Evolutionary conservation across 1,140 invertebrate species (phyloP).

Genomic region (Drosophila auraria): DNA sequence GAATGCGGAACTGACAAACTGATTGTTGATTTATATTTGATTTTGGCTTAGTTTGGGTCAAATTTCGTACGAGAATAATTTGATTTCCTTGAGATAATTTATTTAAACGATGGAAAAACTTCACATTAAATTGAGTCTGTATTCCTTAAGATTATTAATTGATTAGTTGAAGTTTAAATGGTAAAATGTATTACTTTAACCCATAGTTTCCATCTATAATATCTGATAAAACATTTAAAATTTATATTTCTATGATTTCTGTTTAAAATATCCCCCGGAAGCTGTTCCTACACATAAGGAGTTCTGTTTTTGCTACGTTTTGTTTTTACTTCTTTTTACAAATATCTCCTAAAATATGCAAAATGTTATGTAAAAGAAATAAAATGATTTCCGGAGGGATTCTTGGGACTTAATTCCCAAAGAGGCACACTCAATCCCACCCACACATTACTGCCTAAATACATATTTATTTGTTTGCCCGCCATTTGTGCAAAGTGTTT

Average conservation of each 20-base stretch:
- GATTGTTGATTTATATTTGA: conserved; percentile 43
- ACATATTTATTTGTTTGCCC: conserved; percentile 71
- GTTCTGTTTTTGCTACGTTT: neutral
- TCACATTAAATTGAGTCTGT: neutral
- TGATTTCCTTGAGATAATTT: neutral
- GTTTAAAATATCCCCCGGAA: neutral
- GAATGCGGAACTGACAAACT: conserved; percentile 26
- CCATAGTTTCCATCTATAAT: neutral
- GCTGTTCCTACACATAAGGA: too few species aligned
- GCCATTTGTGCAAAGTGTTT: conserved; percentile 78
- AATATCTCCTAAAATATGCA: neutral
- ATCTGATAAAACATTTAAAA: neutral
- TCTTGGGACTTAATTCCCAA: neutral
- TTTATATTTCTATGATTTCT: too few species aligned
- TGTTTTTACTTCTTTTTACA: neutral
- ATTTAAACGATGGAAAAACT: neutral
- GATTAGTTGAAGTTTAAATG: too few species aligned
- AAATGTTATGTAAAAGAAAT: neutral
- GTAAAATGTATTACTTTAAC: neutral
- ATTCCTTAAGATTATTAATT: neutral
- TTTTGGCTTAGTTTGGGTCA: conserved; percentile 4
- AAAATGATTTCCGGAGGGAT: neutral
- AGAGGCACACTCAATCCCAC: conserved; percentile 7
- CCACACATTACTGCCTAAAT: conserved; percentile 36
- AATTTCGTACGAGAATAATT: conserved; percentile 10